Evolutionary conservation across 2,113 vertebrate genomes (phyloP).

Genomic region (Plestiodon gilberti): DNA sequence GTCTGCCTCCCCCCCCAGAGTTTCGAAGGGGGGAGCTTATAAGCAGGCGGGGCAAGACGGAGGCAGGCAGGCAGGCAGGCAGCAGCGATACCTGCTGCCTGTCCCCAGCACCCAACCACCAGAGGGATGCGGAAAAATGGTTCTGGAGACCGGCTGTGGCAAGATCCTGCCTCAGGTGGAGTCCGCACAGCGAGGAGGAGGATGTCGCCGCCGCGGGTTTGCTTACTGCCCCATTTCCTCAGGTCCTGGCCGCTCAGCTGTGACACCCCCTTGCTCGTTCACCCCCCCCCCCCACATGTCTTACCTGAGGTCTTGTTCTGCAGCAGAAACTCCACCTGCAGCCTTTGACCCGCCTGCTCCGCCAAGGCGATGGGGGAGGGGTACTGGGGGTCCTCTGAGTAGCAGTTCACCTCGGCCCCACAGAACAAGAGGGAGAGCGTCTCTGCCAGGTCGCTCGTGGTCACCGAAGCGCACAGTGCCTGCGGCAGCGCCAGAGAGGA

Average conservation of each 20-base stretch:
- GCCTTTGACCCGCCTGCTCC: conserved; percentile 77
- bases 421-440: conserved; percentile 92
- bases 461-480: conserved; percentile 90
- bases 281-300: background rate
- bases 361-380: conserved; percentile 83
- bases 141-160: background rate
- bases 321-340: conserved; percentile 90
- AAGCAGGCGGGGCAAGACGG: no score
- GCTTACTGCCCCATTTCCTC: background rate
- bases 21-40: no score
- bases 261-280: no score
- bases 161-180: background rate
- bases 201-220: no score
- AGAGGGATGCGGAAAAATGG: background rate
- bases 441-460: conserved; percentile 91
- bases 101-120: background rate
- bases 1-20: no score
- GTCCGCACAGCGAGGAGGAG: no score
- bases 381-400: conserved; percentile 78
- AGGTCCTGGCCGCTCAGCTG: background rate
- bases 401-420: conserved; percentile 87
- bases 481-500: conserved; percentile 33
- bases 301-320: conserved; percentile 90
- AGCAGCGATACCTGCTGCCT: no score
- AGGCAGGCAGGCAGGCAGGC: no score